A percentile compares a stretch with the other conserved stretches of the same genome.
Conservation (phyloP, 2,797 vertebrate genomes). For the Cryptoblepharus egeriae region DNA sequence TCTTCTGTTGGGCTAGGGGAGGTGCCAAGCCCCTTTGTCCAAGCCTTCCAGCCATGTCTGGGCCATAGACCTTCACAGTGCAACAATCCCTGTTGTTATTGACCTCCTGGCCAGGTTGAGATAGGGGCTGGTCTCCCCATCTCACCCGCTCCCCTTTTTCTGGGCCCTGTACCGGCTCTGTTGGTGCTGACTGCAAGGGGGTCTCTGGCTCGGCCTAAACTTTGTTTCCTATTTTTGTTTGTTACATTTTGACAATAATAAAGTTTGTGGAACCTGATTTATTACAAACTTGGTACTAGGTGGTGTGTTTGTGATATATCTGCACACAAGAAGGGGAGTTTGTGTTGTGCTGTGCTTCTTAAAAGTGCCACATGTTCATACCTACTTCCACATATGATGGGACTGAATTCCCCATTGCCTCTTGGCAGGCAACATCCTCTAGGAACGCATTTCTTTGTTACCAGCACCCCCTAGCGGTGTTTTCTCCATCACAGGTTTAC, state of each 20-base stretch:
- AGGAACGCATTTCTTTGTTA: conserved; percentile 9
- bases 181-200: conserved; percentile 46
- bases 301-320: background rate
- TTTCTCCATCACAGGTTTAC: background rate
- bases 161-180: conserved; percentile 43
- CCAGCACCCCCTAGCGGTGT: conserved; percentile 3
- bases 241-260: conserved; percentile 83
- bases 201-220: conserved; percentile 63
- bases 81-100: conserved; percentile 18
- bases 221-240: conserved; percentile 79
- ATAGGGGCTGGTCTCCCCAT: conserved; percentile 43
- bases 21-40: conserved; percentile 36
- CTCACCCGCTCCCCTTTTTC: conserved; percentile 27
- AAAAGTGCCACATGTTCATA: background rate
- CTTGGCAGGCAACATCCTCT: background rate
- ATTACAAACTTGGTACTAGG: conserved; percentile 58
- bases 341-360: background rate
- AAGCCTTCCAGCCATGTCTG: conserved; percentile 45
- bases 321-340: background rate
- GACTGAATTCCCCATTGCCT: background rate
- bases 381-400: background rate
- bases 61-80: conserved; percentile 28
- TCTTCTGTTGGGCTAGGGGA: background rate
- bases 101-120: conserved; percentile 24
- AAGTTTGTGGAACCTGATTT: conserved; percentile 80